These are phyloP conservation scores for Cinclus cinclus DNA, from an alignment of 2,113 vertebrate genomes.

Conservation along the genomic window DNA sequence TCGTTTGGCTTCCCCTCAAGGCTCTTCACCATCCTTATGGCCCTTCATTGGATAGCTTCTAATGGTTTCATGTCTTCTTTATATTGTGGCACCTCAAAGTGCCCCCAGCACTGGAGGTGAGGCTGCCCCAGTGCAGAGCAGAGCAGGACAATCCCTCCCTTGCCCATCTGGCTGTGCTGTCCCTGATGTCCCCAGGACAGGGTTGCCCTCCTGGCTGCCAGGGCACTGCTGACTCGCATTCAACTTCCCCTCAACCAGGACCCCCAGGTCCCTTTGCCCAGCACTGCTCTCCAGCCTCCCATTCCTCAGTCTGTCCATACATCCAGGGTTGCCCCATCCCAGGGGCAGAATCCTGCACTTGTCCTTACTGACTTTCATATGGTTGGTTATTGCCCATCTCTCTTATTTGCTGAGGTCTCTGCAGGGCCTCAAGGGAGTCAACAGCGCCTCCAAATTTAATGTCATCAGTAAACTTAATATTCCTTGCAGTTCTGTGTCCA, in stretches of 20 bases:
- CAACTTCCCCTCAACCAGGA: rapidly evolving
- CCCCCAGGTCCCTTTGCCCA: neutral
- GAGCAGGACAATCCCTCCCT: neutral
- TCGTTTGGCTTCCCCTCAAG: neutral
- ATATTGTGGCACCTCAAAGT: neutral
- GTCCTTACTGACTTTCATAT: rapidly evolving
- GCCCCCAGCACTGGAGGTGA: neutral
- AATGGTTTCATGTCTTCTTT: neutral
- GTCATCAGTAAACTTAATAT: rapidly evolving
- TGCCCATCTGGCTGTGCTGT: too few species aligned
- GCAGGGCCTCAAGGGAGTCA: neutral
- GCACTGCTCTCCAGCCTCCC: neutral
- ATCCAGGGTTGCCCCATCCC: rapidly evolving
- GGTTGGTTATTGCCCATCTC: neutral
- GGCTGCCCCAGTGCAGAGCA: rapidly evolving
- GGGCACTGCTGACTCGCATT: neutral
- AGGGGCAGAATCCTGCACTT: neutral
- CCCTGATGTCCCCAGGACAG: neutral
- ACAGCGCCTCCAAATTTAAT: neutral
- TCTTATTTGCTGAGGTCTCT: neutral
- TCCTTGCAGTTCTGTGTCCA: neutral
- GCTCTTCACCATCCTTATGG: neutral
- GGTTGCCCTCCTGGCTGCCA: neutral
- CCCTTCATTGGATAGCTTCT: neutral
- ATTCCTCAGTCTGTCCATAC: rapidly evolving